These are phyloP conservation scores for Leptoteleia sp. DNA, from an alignment of 1,140 invertebrate genomes.

Conservation along the genomic window DNA sequence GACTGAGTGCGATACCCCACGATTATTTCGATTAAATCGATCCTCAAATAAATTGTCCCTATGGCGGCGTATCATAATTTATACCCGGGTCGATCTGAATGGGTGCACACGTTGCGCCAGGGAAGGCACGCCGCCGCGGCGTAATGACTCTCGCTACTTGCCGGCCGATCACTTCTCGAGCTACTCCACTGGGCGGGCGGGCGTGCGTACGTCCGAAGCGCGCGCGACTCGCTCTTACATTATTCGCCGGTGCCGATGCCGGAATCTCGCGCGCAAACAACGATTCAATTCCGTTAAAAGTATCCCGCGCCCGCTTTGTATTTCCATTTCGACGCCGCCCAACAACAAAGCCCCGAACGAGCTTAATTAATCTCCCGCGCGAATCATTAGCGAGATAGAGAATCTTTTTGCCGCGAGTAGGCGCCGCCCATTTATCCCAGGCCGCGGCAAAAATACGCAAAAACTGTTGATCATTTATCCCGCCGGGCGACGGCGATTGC, in stretches of 20 bases:
- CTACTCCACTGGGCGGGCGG: conserved; percentile 36
- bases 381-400: conserved; percentile 63
- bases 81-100: too few relatives aligned
- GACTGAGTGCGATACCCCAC: too few relatives aligned
- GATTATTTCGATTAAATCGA: background rate
- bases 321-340: conserved; percentile 36
- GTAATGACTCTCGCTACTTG: conserved; percentile 44
- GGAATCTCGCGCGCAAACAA: conserved; percentile 55
- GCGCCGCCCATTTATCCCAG: conserved; percentile 33
- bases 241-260: conserved; percentile 34
- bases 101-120: too few relatives aligned
- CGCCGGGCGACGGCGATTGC: conserved; percentile 43
- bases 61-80: conserved; percentile 4
- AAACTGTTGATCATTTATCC: conserved; percentile 65
- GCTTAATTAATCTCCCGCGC: conserved; percentile 60
- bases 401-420: conserved; percentile 35
- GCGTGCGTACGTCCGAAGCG: conserved; percentile 24
- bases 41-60: background rate
- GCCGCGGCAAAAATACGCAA: conserved; percentile 40
- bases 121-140: conserved; percentile 33
- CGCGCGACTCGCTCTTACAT: conserved; percentile 42
- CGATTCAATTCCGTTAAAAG: conserved; percentile 59
- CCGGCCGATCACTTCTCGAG: conserved; percentile 37
- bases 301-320: conserved; percentile 53
- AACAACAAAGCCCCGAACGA: conserved; percentile 35